Conservation (phyloP, 2,888 invertebrate species). For the Diarsia dahlii region DNA sequence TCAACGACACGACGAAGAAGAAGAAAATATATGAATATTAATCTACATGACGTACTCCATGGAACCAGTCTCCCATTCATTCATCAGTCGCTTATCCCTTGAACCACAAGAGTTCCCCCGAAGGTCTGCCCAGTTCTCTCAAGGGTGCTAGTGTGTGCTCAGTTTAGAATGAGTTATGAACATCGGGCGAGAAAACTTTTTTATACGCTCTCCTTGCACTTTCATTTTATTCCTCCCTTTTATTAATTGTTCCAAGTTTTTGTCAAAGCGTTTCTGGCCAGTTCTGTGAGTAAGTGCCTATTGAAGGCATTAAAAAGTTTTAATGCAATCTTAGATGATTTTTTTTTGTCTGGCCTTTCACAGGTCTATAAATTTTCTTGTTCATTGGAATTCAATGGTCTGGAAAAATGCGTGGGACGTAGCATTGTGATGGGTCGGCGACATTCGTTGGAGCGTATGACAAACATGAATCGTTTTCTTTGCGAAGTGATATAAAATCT, state of each 20-base stretch:
- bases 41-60: too few relatives aligned
- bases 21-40: too few relatives aligned
- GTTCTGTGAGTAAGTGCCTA: constrained; percentile 35
- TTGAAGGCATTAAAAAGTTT: constrained; percentile 53
- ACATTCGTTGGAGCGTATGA: constrained; percentile 29
- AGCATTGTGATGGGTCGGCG: constrained; percentile 16
- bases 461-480: constrained; percentile 29
- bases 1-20: too few relatives aligned
- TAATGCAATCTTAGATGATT: constrained; percentile 34
- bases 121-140: constrained; percentile 68
- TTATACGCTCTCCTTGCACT: constrained; percentile 64
- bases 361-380: constrained; percentile 35
- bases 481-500: neutral
- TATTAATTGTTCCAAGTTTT: constrained; percentile 61
- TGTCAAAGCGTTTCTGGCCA: constrained; percentile 46
- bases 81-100: constrained; percentile 25
- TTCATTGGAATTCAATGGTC: constrained; percentile 35
- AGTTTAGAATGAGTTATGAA: constrained; percentile 78
- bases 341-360: constrained; percentile 16
- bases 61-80: neutral
- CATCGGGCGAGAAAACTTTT: constrained; percentile 69
- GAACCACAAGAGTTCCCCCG: constrained; percentile 56
- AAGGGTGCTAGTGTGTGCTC: constrained; percentile 73
- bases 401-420: constrained; percentile 40
- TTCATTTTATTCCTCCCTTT: constrained; percentile 51